These are phyloP conservation scores for Peromyscus melanophrys DNA, from an alignment of 2,797 vertebrate species.

Conservation along the genomic window DNA sequence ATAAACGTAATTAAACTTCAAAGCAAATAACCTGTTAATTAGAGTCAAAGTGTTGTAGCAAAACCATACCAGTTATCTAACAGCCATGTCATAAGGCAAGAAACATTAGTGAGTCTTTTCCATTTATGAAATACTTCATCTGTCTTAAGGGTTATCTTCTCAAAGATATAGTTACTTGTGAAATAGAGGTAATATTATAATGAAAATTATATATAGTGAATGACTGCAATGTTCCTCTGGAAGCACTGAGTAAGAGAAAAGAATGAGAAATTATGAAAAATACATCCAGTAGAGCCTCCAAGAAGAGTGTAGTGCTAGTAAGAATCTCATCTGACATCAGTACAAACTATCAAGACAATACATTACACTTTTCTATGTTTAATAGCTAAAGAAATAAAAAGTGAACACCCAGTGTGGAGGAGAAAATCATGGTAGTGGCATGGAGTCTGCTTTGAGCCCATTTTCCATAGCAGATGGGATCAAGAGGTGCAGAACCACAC, in stretches of 20 bases:
- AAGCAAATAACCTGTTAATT: neutral
- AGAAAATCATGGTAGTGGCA: neutral
- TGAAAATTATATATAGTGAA: neutral
- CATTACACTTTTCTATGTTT: neutral
- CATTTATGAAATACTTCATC: neutral
- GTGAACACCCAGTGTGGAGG: neutral
- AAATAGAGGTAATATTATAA: neutral
- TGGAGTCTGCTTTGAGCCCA: neutral
- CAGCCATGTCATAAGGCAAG: neutral
- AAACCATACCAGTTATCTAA: neutral
- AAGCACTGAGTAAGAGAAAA: neutral
- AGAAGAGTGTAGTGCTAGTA: neutral
- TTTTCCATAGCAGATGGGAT: neutral
- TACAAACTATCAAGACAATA: neutral
- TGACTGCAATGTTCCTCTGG: neutral
- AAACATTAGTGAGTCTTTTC: neutral
- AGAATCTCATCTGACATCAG: neutral
- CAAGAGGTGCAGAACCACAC: neutral
- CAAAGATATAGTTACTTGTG: neutral
- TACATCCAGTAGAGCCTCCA: neutral
- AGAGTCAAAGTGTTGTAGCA: conserved; percentile 17
- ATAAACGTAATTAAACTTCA: neutral
- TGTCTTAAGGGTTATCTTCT: neutral
- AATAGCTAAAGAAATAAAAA: neutral
- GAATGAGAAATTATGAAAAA: neutral